Base-by-base conservation (phyloP, 2,888 invertebrate species). In the Tortrix viridana region DNA sequence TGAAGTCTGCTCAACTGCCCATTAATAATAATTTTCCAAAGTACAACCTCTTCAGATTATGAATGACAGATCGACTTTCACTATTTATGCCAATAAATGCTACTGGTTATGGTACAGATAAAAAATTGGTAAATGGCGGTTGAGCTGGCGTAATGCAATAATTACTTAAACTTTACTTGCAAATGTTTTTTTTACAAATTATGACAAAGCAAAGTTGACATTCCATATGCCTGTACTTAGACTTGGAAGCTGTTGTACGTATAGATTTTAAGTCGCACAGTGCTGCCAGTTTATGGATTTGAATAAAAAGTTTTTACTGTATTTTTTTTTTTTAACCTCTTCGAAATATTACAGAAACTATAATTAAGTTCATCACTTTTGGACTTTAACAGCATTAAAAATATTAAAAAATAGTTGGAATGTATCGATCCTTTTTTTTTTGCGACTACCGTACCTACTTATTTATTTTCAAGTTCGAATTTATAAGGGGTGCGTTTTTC, bases 211-310 rank as follows among this genome's bases (percentile, higher is more conserved):
- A 65, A 18, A 61, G 67, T 62, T 68, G 65, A 75, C 77, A 77
- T 77, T 77, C 77, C 77, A 77, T 67, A 66, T 43, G 70, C 71
- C 72, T 82, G 85, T 89, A 88, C 85, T 86, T 88, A 86, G 84
- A 77, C 79, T 84, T 86, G 81, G 76, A 81, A 80, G 79, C 72
- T 76, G 76, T 80, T 85, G 86, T 89, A 86, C 80, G n/a, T n/a
- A 87, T 87, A 88, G 76, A 80, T 82, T 84, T 79, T 83, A 85
- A 82, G 82, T 80, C 77, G 81, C 75, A 77, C 81, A 83, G 85
- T 76, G 79, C 80, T 80, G 81, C 82, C 87, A 80, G 82, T 84
- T 84, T 84, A 84, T 79, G 85, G 87, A 89, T 88, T 90, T 89
- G 86, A 89, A 87, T 90, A 89, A 89, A 88, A 76, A 74, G 75